Evolutionary conservation across 1,140 invertebrate genomes (phyloP).

Genomic region (Parapsyche elsis): DNA sequence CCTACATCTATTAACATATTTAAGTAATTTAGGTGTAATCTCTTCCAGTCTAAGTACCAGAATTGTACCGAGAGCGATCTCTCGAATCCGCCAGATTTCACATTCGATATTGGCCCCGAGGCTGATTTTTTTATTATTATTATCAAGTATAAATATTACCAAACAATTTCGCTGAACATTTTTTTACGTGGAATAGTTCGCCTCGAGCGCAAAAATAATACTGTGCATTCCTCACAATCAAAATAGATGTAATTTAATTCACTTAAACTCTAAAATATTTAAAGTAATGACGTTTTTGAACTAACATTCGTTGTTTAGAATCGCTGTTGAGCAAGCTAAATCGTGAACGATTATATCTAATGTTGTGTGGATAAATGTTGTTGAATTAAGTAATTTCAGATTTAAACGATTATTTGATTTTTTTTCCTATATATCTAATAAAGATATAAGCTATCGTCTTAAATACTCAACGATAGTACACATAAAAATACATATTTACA

Average conservation of each 20-base stretch:
- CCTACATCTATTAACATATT: slow-evolving; percentile 3
- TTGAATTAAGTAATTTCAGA: no score
- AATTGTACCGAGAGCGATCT: neutral
- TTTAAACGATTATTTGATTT: no score
- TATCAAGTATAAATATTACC: neutral
- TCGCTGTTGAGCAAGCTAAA: no score
- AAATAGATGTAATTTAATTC: slow-evolving; percentile 9
- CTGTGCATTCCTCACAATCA: neutral
- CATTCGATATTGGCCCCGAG: neutral
- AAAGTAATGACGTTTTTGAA: no score
- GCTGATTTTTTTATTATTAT: neutral
- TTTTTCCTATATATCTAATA: no score
- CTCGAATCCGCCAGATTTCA: slow-evolving; percentile 6
- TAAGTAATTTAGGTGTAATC: slow-evolving; percentile 19
- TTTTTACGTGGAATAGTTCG: neutral
- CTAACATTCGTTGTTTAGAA: no score
- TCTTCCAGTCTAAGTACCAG: slow-evolving; percentile 14
- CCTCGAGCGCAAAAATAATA: neutral
- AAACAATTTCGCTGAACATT: neutral
- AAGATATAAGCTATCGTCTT: no score
- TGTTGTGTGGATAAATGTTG: no score
- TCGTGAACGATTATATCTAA: no score
- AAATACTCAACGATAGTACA: no score
- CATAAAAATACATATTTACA: no score
- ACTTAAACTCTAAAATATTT: neutral